These are phyloP conservation scores for Epirrhoe alternata DNA, from an alignment of 2,888 invertebrate species.

Conservation along the genomic window DNA sequence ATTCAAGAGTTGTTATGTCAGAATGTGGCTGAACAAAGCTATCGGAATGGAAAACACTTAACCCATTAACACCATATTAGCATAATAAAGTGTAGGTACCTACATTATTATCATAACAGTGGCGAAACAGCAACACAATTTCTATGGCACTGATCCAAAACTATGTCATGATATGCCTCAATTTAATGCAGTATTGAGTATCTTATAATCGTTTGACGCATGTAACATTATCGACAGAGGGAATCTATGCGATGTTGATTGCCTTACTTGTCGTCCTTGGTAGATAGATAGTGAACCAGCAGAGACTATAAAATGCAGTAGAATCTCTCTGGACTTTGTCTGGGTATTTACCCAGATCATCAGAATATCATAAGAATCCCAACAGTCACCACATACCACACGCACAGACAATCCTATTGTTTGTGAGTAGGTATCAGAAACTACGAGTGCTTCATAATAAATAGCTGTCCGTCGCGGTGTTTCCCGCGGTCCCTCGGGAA, in stretches of 20 bases:
- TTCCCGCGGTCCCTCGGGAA: too few relatives aligned
- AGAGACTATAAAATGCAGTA: background rate
- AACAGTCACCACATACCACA: too few relatives aligned
- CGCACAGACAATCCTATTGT: too few relatives aligned
- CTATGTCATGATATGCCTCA: background rate
- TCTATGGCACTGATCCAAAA: slow-evolving; percentile 29
- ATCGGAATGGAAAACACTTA: slow-evolving; percentile 20
- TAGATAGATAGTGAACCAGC: background rate
- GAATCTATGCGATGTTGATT: background rate
- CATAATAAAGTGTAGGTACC: slow-evolving; percentile 24
- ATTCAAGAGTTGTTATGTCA: background rate
- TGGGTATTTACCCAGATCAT: too few relatives aligned
- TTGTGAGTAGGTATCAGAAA: too few relatives aligned
- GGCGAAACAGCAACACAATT: slow-evolving; percentile 19
- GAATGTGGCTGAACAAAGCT: slow-evolving; percentile 7
- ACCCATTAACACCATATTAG: slow-evolving; percentile 25
- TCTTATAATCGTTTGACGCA: background rate
- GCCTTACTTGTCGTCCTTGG: background rate
- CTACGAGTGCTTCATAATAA: too few relatives aligned
- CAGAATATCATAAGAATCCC: too few relatives aligned
- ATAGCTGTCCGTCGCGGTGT: too few relatives aligned
- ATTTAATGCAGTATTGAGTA: background rate
- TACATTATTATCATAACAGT: slow-evolving; percentile 29
- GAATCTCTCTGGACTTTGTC: too few relatives aligned
- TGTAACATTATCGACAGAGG: background rate